Conservation (phyloP, 2,888 invertebrate species). For the Drosophila longiperda region DNA sequence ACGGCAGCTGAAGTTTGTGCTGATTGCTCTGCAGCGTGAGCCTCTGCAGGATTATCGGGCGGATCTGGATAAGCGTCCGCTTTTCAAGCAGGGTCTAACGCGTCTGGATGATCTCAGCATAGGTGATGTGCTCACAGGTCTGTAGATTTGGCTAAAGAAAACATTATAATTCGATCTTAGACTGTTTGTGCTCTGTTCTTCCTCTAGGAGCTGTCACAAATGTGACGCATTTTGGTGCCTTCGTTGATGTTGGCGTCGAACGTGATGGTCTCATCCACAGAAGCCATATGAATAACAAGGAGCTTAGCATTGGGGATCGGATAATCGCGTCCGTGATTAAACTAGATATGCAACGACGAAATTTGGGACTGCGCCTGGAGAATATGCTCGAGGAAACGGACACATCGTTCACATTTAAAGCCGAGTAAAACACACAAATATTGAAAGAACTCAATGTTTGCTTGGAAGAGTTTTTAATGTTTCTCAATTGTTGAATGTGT, state of each 20-base stretch:
- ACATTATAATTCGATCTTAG: not conserved
- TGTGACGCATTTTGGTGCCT: conserved; percentile 95
- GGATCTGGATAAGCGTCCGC: conserved; percentile 88
- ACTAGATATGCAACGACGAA: conserved; percentile 86
- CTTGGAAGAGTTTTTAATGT: conserved; percentile 66
- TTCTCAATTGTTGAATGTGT: conserved; percentile 34
- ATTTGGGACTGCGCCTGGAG: conserved; percentile 87
- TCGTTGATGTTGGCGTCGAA: conserved; percentile 94
- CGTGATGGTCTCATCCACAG: conserved; percentile 89
- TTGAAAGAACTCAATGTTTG: conserved; percentile 21
- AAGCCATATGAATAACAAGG: conserved; percentile 87
- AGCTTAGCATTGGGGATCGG: conserved; percentile 88
- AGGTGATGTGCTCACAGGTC: conserved; percentile 88
- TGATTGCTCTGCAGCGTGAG: conserved; percentile 88
- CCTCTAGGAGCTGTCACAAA: conserved; percentile 91
- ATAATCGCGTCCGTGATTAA: conserved; percentile 88
- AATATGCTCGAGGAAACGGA: conserved; percentile 77
- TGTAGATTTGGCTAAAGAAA: conserved; percentile 9
- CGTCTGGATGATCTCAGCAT: conserved; percentile 88
- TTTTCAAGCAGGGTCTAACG: conserved; percentile 91
- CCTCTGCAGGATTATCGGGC: conserved; percentile 90
- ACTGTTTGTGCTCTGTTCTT: not conserved
- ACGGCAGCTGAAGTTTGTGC: conserved; percentile 81
- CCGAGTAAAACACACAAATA: conserved; percentile 43
- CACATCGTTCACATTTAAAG: conserved; percentile 76